These are phyloP conservation scores for Hofmannophila pseudospretella DNA, from an alignment of 2,888 invertebrate genomes.

Conservation along the genomic window DNA sequence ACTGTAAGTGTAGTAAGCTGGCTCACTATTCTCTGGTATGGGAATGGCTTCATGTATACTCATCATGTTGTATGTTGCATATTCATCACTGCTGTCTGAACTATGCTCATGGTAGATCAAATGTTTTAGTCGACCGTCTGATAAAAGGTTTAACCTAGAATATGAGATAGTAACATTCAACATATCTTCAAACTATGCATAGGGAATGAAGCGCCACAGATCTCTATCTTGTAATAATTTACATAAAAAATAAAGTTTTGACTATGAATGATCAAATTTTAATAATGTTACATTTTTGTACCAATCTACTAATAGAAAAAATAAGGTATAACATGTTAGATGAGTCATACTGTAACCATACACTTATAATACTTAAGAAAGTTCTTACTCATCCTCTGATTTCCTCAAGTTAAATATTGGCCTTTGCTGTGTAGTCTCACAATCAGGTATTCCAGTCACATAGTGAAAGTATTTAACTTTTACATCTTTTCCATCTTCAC, in stretches of 20 bases:
- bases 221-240: too few relatives aligned
- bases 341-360: too few relatives aligned
- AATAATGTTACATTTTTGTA: too few relatives aligned
- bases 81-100: conserved; percentile 60
- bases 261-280: too few relatives aligned
- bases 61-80: conserved; percentile 35
- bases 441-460: conserved; percentile 82
- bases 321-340: too few relatives aligned
- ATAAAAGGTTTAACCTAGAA: conserved; percentile 79
- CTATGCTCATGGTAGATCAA: conserved; percentile 79
- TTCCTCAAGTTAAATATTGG: conserved; percentile 80
- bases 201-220: too few relatives aligned
- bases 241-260: too few relatives aligned
- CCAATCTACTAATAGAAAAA: too few relatives aligned
- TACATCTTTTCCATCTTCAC: conserved; percentile 77
- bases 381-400: conserved; percentile 77
- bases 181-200: too few relatives aligned
- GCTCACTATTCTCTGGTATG: conserved; percentile 69
- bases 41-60: conserved; percentile 51
- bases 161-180: too few relatives aligned
- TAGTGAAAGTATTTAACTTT: conserved; percentile 77
- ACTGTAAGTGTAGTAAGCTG: conserved; percentile 82
- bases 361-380: too few relatives aligned
- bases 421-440: conserved; percentile 83
- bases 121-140: conserved; percentile 86